Evolutionary conservation across 1,140 invertebrate genomes (phyloP), one percentile per base, ranked within the genome.

Genomic region (Musca vetustissima): DNA sequence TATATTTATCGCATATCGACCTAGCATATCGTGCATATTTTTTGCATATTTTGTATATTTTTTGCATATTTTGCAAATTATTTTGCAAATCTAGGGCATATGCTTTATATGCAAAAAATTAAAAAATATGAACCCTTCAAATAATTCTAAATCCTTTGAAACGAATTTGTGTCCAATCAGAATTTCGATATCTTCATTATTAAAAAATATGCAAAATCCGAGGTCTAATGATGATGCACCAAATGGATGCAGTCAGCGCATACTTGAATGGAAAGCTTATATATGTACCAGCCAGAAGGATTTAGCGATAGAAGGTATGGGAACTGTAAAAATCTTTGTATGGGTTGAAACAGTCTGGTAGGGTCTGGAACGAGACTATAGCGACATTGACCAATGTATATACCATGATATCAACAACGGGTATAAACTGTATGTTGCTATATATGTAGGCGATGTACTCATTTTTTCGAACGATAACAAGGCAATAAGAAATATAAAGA

Each of bases 231-330:
- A n/a, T 66, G 1, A 59, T 59, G 6, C 55, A 59, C 57, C 74
- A 78, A 66, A 69, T 76, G 55, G 76, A 74, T 66, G 73, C 72
- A 1, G 64, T 67, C 11, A 73, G 68, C 13, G 74, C 73, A 65
- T 74, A 69, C 28, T n/a, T 67, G 6, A 55, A 67, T 22, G 66
- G 66, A 22, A 24, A 52, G 7, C 22, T 57, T 6, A 4, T 67
- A 55, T 32, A 84, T 85, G 82, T 66, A 72, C 55, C 74, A 76
- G 61, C 81, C 82, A n/a, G 43, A 73, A 15, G 76, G 72, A 21
- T 70, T 70, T 47, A 21, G 59, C 67, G 43, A 68, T 32, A 19
- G 71, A 52, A 19, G 9, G 72, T 74, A 2, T 64, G 28, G 3
- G 8, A 28, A 28, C 28, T 78, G 14, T 69, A 68, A 14, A 73